Base-by-base conservation (phyloP, 2,113 vertebrate genomes). In the Butorides virescens region DNA sequence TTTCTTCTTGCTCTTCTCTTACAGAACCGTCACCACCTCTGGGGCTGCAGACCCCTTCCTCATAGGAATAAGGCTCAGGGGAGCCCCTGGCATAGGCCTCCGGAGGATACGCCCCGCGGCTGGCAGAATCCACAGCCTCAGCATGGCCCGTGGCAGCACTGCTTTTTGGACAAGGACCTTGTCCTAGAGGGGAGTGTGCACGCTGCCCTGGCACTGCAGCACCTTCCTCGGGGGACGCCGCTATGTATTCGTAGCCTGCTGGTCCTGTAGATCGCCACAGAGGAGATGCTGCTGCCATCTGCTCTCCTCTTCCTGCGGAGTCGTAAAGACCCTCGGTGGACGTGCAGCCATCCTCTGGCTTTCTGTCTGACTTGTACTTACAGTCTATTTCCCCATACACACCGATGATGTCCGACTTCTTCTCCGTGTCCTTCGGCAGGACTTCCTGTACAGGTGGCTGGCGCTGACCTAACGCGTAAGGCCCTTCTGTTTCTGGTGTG, bases 1-100 rank as follows among this genome's bases (percentile, higher is more conserved):
- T 98, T 77, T 99, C 98, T 88, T 99, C 99, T 34, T 98, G 97
- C 73, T 98, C 98, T 7, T 95, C 84, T 92, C 98, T 96, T 81
- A 98, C 80, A 10, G 98, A 96, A 81, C 20, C 90, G 94, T 88
- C 97, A 96, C 96, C 95, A 90, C 58, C 78, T 79, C 92, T 86
- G 27, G 82, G 32, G 29, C 97, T 98, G 94, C 94, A 97, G 62
- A 84, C 22, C n/a, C 72, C 86, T 23, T 88, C 92, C 70, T 98
- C 97, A 50, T 62, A 79, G 55, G 79, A 84, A 29, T 66, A 91
- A 46, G 78, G 91, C 59, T 93, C 85, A n/a, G 82, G 52, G 15
- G 83, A 91, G 58, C 71, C 71, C 29, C 39, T 78, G 19, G 87
- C 59, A 39, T 5, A 53, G 49, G 89, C n/a, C 42, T 94, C 95